Evolutionary conservation across 2,888 invertebrate species (phyloP), one percentile per base, ranked within the genome.

Genomic region (Lepidocyrtinus sp.): DNA sequence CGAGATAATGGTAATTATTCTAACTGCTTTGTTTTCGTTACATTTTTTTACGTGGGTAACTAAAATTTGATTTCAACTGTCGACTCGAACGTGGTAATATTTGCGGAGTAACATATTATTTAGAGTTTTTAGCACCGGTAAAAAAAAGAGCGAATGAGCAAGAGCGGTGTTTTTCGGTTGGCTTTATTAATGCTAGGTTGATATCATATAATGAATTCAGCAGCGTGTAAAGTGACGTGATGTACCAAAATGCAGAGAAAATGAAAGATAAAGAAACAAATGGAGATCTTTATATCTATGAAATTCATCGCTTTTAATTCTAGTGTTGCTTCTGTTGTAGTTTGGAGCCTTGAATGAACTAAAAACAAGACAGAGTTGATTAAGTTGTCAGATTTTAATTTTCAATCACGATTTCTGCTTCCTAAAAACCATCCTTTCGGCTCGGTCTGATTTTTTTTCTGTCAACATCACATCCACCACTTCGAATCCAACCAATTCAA

Each of bases 381-480:
- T 81, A 83, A 83, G 81, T 81, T 81, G 81, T 81, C 80, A 83
- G 77, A 83, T 77, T 78, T 83, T 81, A 82, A 82, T 82, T 82
- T 82, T 82, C 72, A 71, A 75, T 82, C 82, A 82, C 82, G 82
- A 79, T 79, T 78, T 82, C 75, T 68, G 50, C 75, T 69, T 69
- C 24, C 67, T 69, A 75, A 68, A n/a, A n/a, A n/a, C n/a, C n/a
- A n/a, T n/a, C 68, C 67, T 76, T n/a, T n/a, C n/a, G n/a, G n/a
- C n/a, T 64, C 63, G 76, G 69, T 76, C 64, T 36, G 2, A 45
- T 12, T 45, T 45, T n/a, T n/a, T 61, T n/a, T n/a, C n/a, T 68
- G 75, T 64, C 55, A 21, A 26, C 72, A n/a, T n/a, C n/a, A n/a
- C n/a, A n/a, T n/a, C n/a, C n/a, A n/a, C n/a, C n/a, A n/a, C n/a